These are phyloP conservation scores for Sesamia inferens DNA, from an alignment of 2,888 invertebrate species.

Conservation along the genomic window DNA sequence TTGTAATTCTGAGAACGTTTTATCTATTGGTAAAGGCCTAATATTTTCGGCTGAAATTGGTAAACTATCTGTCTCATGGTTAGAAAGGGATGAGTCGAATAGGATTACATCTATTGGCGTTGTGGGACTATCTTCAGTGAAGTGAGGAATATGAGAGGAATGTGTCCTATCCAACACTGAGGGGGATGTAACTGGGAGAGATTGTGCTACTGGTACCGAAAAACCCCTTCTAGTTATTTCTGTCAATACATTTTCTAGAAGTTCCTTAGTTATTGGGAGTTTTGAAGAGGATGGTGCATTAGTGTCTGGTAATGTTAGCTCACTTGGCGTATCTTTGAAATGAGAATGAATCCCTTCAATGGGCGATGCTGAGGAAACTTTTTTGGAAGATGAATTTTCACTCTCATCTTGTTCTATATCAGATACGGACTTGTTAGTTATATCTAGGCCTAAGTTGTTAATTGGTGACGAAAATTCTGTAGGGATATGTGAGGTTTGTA, in stretches of 20 bases:
- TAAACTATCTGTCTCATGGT: too few species aligned
- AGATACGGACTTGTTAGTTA: too few species aligned
- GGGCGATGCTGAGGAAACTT: too few species aligned
- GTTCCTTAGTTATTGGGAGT: background rate
- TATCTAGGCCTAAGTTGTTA: too few species aligned
- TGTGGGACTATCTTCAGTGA: too few species aligned
- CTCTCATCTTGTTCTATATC: too few species aligned
- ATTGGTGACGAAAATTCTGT: too few species aligned
- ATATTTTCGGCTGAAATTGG: fast-evolving
- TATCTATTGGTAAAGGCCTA: background rate
- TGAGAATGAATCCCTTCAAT: background rate
- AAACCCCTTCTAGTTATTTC: background rate
- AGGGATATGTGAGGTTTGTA: too few species aligned
- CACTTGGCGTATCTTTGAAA: background rate
- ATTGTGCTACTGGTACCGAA: too few species aligned
- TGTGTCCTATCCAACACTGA: too few species aligned
- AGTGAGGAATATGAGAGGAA: background rate
- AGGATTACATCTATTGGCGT: background rate
- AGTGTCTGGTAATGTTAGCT: too few species aligned
- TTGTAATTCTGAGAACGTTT: background rate
- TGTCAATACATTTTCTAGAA: background rate
- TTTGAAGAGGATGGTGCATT: background rate
- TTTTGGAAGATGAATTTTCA: background rate
- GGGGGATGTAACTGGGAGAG: too few species aligned
- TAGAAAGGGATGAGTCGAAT: background rate